Percentiles rank a stretch among this genome's conserved stretches.
These are phyloP conservation scores for Lophura nycthemera DNA, from an alignment of 2,113 vertebrate species.

Conservation along the genomic window DNA sequence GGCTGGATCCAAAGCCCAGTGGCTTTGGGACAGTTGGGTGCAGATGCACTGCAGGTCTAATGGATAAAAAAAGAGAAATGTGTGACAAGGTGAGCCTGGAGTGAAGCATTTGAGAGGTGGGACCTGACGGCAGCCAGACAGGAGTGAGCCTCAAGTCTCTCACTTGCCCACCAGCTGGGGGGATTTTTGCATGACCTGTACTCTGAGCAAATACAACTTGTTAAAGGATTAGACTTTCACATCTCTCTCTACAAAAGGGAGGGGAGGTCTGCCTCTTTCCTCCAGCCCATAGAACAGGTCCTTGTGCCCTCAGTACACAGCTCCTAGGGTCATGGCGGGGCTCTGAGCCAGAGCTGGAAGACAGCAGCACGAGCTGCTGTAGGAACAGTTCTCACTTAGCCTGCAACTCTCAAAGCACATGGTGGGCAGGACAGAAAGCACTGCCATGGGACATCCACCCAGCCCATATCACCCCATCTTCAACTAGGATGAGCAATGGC, in stretches of 20 bases:
- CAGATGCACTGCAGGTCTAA: neutral
- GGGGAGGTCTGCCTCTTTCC: neutral
- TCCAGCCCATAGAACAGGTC: neutral
- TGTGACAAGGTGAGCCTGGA: neutral
- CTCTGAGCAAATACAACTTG: neutral
- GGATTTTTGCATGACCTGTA: neutral
- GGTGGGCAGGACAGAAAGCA: neutral
- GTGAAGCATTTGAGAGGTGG: neutral
- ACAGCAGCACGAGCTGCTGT: fast-evolving
- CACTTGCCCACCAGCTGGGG: fast-evolving
- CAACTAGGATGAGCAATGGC: neutral
- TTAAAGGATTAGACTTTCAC: neutral
- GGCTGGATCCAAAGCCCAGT: neutral
- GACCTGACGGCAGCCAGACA: neutral
- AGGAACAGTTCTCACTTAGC: neutral
- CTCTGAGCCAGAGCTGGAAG: neutral
- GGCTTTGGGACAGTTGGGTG: fast-evolving
- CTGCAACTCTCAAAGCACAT: neutral
- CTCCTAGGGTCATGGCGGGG: neutral
- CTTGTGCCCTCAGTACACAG: neutral
- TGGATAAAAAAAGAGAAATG: neutral
- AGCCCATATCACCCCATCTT: neutral
- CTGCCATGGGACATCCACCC: neutral
- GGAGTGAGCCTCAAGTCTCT: neutral
- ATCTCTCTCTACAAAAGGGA: neutral